Conservation (phyloP, 2,888 invertebrate genomes). For the Drosophila kanekoi region DNA sequence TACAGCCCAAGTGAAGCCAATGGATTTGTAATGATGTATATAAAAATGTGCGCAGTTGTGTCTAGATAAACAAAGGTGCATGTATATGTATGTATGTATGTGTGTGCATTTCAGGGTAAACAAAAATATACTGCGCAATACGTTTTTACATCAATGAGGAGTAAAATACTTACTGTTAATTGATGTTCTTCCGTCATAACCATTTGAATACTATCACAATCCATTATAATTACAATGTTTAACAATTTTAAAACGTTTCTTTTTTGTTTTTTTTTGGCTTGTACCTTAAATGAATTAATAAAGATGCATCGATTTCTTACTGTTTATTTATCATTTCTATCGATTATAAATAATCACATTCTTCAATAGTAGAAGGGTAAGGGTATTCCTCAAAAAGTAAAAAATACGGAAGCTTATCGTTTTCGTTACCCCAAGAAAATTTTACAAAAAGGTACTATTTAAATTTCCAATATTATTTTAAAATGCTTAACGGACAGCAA, state of each 20-base stretch:
- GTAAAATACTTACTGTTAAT: constrained; percentile 64
- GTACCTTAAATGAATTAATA: background rate
- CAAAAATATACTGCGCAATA: constrained; percentile 42
- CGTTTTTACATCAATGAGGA: background rate
- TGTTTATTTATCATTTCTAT: too few relatives aligned
- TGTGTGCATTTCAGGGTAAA: background rate
- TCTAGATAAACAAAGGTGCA: background rate
- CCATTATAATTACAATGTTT: constrained; percentile 66
- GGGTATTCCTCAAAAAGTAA: too few relatives aligned
- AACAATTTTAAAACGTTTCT: background rate
- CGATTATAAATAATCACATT: too few relatives aligned
- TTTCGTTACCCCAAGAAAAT: too few relatives aligned
- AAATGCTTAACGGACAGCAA: too few relatives aligned
- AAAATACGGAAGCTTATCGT: too few relatives aligned
- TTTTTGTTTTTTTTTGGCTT: background rate
- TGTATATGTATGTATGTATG: background rate
- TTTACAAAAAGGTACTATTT: too few relatives aligned
- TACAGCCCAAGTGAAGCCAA: too few relatives aligned
- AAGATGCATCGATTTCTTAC: background rate
- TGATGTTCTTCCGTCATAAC: constrained; percentile 83
- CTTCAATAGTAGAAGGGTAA: too few relatives aligned
- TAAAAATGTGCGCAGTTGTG: too few relatives aligned
- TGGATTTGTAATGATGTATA: too few relatives aligned
- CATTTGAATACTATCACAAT: constrained; percentile 83
- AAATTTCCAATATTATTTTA: too few relatives aligned